Base-by-base conservation (phyloP, 2,888 invertebrate species). In the Pachliopta kotzebuea region DNA sequence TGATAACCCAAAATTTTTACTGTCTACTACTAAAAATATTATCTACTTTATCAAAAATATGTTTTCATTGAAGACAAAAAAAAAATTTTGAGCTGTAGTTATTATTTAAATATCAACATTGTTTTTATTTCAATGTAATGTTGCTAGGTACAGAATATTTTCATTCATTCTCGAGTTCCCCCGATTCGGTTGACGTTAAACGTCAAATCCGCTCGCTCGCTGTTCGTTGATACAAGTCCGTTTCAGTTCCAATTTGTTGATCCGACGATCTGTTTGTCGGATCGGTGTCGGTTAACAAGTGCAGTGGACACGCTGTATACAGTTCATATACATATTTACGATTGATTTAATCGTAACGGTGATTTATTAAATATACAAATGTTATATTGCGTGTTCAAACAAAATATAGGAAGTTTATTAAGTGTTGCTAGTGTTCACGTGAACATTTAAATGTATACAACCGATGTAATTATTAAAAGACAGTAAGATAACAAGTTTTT, bases 391-490 rank as follows among this genome's bases (percentile, higher is more conserved):
- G 67, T 49, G 53, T 72, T 72, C 64, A 67, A 73, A 69, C 69
- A 62, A 61, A 68, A 70, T n/a, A 72, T 52, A 72, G 75, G 67
- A 73, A 70, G 66, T 68, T 69, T 66, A 62, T 42, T 68, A 71
- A 76, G 75, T 74, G 73, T 66, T 72, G 69, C 67, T 68, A 66
- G 80, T 84, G 82, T n/a, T 74, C 77, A 68, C 78, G 84, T 80
- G 76, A 79, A 80, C 76, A 65, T 68, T 71, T 70, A 67, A 58
- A 68, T 76, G 66, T 71, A 69, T 66, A 71, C 72, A 72, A 72
- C 69, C 69, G 72, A 72, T 68, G 71, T 71, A 71, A 73, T 70
- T 69, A 71, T 55, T 72, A 67, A 62, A 70, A 72, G 70, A 76
- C 77, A 71, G 64, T 72, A 70, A 72, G 75, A 74, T 76, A 78